phyloP scores from a whole-genome alignment of 2,888 invertebrate genomes.

The Epinotia ramella region DNA sequence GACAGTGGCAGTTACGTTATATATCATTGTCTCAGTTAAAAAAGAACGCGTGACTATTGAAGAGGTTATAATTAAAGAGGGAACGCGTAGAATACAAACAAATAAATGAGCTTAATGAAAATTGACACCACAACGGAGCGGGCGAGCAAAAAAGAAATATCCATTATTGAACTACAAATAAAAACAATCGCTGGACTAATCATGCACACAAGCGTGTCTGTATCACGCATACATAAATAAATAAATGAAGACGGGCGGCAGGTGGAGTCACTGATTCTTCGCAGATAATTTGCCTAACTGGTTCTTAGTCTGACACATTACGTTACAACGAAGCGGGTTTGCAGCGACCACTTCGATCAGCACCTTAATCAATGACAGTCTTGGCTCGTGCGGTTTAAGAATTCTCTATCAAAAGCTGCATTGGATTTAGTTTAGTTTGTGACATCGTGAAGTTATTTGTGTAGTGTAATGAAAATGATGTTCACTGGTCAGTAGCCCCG shows the following conservation, averaged over 20 bases:
- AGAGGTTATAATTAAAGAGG: slow-evolving; percentile 30
- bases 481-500: slow-evolving; percentile 66
- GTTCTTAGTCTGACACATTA: slow-evolving; percentile 73
- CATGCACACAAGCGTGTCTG: slow-evolving; percentile 51
- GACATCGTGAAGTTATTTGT: slow-evolving; percentile 23
- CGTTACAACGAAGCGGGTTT: slow-evolving; percentile 50
- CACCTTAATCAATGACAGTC: slow-evolving; percentile 51
- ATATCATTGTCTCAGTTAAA: slow-evolving; percentile 35
- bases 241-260: slow-evolving; percentile 68
- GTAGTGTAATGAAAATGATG: slow-evolving; percentile 54
- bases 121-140: slow-evolving; percentile 26
- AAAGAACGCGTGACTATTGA: not conserved
- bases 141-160: slow-evolving; percentile 29
- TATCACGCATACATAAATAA: slow-evolving; percentile 55
- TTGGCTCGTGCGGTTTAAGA: not conserved
- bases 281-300: slow-evolving; percentile 82
- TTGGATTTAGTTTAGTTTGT: slow-evolving; percentile 41
- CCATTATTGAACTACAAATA: slow-evolving; percentile 42
- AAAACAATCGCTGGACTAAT: slow-evolving; percentile 51
- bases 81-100: slow-evolving; percentile 15
- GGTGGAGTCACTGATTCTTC: slow-evolving; percentile 78
- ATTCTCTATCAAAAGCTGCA: slow-evolving; percentile 4
- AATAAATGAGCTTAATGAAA: slow-evolving; percentile 42
- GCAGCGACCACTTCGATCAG: slow-evolving; percentile 43
- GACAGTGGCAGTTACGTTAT: slow-evolving; percentile 44